phyloP scores from a whole-genome alignment of 2,888 invertebrate genomes.

The Drosophila borealis region DNA sequence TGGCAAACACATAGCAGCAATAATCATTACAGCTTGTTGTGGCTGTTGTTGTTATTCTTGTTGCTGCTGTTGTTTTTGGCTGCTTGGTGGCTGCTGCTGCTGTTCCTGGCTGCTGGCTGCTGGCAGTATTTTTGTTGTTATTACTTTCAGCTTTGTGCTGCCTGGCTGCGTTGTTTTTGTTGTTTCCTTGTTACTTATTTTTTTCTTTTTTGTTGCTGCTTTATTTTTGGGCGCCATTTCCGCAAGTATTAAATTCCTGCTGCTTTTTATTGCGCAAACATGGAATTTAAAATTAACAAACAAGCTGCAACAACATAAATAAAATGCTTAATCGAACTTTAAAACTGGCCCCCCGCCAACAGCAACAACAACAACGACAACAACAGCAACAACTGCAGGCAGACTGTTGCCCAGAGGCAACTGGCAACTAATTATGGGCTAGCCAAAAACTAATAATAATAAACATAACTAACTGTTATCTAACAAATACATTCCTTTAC shows the following conservation, averaged over 20 bases:
- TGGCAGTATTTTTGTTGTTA: slow-evolving; percentile 63
- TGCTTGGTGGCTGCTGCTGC: slow-evolving; percentile 37
- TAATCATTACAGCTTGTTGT: slow-evolving; percentile 76
- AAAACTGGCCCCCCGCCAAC: slow-evolving; percentile 19
- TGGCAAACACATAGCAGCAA: slow-evolving; percentile 77
- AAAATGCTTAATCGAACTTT: slow-evolving; percentile 52
- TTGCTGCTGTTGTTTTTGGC: slow-evolving; percentile 26
- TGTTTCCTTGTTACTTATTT: slow-evolving; percentile 14
- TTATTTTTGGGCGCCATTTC: slow-evolving; percentile 50
- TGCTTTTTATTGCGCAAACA: slow-evolving; percentile 72
- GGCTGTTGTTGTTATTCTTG: slow-evolving; percentile 47
- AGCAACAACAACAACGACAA: slow-evolving; percentile 14
- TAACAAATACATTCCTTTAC: background rate
- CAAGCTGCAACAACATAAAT: slow-evolving; percentile 47
- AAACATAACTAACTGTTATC: slow-evolving; percentile 62
- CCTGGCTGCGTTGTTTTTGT: slow-evolving; percentile 34
- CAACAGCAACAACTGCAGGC: slow-evolving; percentile 26
- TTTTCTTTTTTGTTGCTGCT: background rate
- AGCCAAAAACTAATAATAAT: slow-evolving; percentile 58
- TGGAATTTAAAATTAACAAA: slow-evolving; percentile 78
- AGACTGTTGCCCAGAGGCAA: slow-evolving; percentile 26
- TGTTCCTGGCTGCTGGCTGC: slow-evolving; percentile 16
- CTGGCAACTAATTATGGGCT: slow-evolving; percentile 59
- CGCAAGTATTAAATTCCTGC: slow-evolving; percentile 72
- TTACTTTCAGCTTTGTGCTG: slow-evolving; percentile 66